Evolutionary conservation across 2,888 invertebrate species (phyloP).

Genomic region (Acholoe squamosa): DNA sequence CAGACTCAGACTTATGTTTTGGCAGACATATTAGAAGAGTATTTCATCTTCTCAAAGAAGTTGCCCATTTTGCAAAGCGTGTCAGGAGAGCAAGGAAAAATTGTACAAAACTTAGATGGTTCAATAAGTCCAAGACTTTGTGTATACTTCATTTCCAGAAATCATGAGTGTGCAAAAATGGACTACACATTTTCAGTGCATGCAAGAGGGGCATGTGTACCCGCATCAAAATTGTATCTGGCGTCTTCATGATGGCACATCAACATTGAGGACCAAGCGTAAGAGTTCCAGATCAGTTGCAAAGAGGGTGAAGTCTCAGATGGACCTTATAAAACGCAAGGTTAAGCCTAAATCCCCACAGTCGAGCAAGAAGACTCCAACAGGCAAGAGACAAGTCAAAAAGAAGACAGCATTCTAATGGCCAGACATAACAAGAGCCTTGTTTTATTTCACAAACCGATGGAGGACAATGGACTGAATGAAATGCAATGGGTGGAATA

Average conservation of each 20-base stretch:
- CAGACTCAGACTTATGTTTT: neutral
- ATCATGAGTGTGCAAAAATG: neutral
- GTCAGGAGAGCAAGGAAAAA: neutral
- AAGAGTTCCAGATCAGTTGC: no score
- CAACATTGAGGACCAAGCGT: no score
- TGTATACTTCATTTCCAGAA: conserved; percentile 39
- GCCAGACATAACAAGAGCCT: neutral
- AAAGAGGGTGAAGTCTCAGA: neutral
- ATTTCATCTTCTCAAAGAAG: neutral
- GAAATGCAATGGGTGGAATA: conserved; percentile 30
- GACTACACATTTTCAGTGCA: neutral
- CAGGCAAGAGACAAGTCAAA: neutral
- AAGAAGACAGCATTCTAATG: neutral
- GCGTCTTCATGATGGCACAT: no score
- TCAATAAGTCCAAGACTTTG: neutral
- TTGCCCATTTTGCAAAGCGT: conserved; percentile 6
- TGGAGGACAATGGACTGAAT: neutral
- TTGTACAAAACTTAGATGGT: neutral
- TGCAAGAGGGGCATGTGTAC: neutral
- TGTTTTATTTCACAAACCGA: neutral
- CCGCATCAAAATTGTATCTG: neutral
- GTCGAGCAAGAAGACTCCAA: neutral
- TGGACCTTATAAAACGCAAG: neutral
- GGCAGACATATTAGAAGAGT: neutral
- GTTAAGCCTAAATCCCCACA: neutral